phyloP scores from a whole-genome alignment of 1,140 invertebrate genomes.

The Diuraphis noxia region DNA sequence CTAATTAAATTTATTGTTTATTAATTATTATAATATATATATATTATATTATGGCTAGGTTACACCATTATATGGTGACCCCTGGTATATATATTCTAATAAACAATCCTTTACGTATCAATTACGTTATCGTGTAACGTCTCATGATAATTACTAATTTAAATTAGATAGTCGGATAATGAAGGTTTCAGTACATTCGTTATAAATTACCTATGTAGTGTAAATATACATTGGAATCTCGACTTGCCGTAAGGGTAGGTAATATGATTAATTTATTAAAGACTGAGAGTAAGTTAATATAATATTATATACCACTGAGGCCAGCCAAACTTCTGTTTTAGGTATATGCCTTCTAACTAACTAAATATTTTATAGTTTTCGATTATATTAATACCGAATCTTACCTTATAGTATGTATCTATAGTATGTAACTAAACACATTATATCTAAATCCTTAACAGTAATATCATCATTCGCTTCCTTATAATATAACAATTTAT shows the following conservation, averaged over 20 bases:
- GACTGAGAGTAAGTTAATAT: background rate
- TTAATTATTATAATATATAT: background rate
- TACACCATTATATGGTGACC: too few species aligned
- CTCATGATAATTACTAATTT: background rate
- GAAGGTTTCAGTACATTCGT: background rate
- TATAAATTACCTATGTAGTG: background rate
- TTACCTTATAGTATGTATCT: background rate
- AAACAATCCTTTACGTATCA: background rate
- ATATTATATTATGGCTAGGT: too few species aligned
- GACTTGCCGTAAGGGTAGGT: background rate
- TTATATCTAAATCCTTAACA: too few species aligned
- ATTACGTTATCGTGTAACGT: background rate
- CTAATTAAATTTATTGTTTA: background rate
- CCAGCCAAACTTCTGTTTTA: background rate
- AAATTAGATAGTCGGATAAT: background rate
- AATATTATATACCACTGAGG: background rate
- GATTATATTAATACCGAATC: background rate
- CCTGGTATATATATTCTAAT: background rate
- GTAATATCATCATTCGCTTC: background rate
- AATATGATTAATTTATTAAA: background rate
- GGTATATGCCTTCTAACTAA: background rate
- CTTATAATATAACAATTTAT: background rate
- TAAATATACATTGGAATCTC: too few species aligned
- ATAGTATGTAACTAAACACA: background rate
- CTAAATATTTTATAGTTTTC: background rate